Evolutionary conservation across 2,888 invertebrate genomes (phyloP), one percentile per base, ranked within the genome.

Genomic region (Eupithecia dodoneata): DNA sequence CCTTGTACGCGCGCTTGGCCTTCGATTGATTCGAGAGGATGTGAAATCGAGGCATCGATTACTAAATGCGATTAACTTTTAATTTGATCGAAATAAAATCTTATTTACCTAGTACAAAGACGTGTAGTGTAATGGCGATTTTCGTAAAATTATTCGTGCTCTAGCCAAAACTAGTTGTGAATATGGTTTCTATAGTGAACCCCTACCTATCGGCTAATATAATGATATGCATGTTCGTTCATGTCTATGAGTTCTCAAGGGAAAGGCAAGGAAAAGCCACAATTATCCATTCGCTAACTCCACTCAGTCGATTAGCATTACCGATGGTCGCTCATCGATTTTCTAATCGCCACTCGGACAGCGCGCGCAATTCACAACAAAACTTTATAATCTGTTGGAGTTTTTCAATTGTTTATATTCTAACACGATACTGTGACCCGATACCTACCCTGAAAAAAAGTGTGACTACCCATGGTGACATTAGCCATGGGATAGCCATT

Each of bases 11-110:
- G 49, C 45, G 45, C 45, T 71, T 73, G 76, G 71, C 79, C 76
- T 76, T 81, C 78, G 73, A 55, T 76, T 52, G 59, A 66, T 73
- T 78, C 76, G 70, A 75, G 47, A 86, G 87, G 87, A 87, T 85
- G 83, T 86, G 86, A 88, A 88, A 88, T 86, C 87, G 81, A 78
- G 13, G 70, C 79, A 74, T 75, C 70, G 75, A 77, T 86, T 85
- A 81, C 81, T 76, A 59, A 72, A 74, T 41, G n/a, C 49, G 82
- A 84, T 75, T 69, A 69, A 85, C 59, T 7, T 10, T 18, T 63
- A 30, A 63, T 42, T 66, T 7, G 42, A 66, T 66, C 13, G 41
- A 42, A 15, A 42, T 66, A 10, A 41, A 42, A 42, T 66, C 42
- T 30, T 4, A 5, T 65, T 41, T 65, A 65, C 13, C 6, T 6